These are phyloP conservation scores for Scopus umbretta DNA, from an alignment of 2,113 vertebrate genomes.

Conservation along the genomic window DNA sequence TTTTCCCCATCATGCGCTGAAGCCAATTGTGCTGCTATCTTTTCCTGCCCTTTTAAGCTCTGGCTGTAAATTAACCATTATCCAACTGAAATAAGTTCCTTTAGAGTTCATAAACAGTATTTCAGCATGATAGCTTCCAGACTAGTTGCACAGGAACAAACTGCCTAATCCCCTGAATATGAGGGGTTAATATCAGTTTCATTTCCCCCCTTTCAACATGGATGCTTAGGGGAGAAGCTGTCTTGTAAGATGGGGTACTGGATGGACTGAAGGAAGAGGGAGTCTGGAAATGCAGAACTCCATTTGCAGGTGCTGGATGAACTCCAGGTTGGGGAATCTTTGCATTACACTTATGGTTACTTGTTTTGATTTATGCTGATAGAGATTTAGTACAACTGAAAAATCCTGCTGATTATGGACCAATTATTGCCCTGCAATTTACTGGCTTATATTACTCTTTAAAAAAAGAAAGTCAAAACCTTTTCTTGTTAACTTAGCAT, in stretches of 20 bases:
- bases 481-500: background rate
- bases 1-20: constrained; percentile 51
- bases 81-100: constrained; percentile 46
- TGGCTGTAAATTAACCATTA: constrained; percentile 67
- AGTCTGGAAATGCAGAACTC: background rate
- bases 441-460: background rate
- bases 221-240: background rate
- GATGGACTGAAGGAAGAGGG: background rate
- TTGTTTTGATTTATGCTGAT: background rate
- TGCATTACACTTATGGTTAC: background rate
- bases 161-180: background rate
- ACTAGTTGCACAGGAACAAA: background rate
- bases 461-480: background rate
- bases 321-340: background rate
- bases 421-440: background rate
- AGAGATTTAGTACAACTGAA: background rate
- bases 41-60: constrained; percentile 59
- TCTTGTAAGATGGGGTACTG: background rate
- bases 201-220: background rate
- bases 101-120: constrained; percentile 57
- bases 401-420: background rate
- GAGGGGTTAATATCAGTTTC: background rate
- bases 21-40: constrained; percentile 58
- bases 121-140: constrained; percentile 30
- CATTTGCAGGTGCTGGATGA: background rate